Evolutionary conservation across 2,113 vertebrate genomes (phyloP).

Genomic region (Entelurus aequoreus): DNA sequence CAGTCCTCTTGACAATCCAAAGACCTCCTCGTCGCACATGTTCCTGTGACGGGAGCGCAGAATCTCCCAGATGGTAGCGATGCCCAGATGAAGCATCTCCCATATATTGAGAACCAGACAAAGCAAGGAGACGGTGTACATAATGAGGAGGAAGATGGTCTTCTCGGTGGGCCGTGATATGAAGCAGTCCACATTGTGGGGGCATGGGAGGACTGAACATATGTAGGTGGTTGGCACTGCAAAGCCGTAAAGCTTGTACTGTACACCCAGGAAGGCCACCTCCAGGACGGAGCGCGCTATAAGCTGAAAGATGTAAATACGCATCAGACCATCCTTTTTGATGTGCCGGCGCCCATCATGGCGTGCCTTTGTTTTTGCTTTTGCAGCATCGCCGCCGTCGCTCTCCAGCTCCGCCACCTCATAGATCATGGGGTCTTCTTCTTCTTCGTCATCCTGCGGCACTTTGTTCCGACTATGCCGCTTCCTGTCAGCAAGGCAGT

Average conservation of each 20-base stretch:
- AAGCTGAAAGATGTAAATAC: conserved; percentile 87
- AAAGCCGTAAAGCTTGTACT: conserved; percentile 88
- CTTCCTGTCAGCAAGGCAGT: conserved; percentile 69
- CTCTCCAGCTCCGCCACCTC: conserved; percentile 79
- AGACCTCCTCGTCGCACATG: conserved; percentile 64
- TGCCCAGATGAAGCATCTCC: conserved; percentile 91
- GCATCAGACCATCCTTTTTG: conserved; percentile 86
- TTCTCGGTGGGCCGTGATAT: conserved; percentile 93
- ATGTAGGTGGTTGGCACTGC: conserved; percentile 77
- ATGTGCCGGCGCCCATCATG: conserved; percentile 85
- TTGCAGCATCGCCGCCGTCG: conserved; percentile 64
- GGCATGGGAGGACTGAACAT: conserved; percentile 81
- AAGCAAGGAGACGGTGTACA: conserved; percentile 88
- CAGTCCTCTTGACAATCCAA: conserved; percentile 23
- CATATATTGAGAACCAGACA: conserved; percentile 85
- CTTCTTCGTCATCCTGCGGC: conserved; percentile 80
- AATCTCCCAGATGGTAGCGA: conserved; percentile 84
- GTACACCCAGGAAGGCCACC: conserved; percentile 83
- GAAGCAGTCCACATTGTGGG: conserved; percentile 88
- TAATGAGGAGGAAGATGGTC: conserved; percentile 91
- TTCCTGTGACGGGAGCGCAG: conserved; percentile 69
- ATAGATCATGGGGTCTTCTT: conserved; percentile 92
- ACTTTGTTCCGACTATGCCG: conserved; percentile 83
- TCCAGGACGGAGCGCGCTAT: conserved; percentile 81
- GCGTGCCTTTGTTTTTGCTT: conserved; percentile 55